Evolutionary conservation across 1,140 invertebrate species (phyloP).

Genomic region (Camponotus vicinus): DNA sequence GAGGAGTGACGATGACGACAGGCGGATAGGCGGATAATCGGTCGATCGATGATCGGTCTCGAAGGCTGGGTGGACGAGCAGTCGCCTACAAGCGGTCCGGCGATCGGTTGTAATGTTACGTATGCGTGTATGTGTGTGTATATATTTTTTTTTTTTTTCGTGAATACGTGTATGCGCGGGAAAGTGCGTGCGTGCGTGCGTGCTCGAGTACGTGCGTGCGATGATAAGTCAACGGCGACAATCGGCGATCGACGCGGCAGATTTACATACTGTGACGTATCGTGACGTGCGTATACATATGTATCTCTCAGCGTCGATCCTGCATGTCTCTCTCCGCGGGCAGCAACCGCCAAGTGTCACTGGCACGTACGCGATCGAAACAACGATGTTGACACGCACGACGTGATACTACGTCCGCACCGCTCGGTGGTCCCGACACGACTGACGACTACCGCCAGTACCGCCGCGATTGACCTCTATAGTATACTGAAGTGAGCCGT

Average conservation of each 20-base stretch:
- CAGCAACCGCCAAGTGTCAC: conserved; percentile 45
- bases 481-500: too few relatives aligned
- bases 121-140: background rate
- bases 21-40: background rate
- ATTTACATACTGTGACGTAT: background rate
- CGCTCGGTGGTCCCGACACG: conserved; percentile 69
- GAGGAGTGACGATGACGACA: background rate
- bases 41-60: conserved; percentile 8
- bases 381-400: conserved; percentile 27
- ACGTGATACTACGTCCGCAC: conserved; percentile 34
- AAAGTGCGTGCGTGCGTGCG: background rate
- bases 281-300: background rate
- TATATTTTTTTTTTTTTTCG: conserved; percentile 18
- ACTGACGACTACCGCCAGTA: conserved; percentile 54
- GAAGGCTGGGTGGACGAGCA: too few relatives aligned
- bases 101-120: conserved; percentile 5
- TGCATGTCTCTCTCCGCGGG: background rate
- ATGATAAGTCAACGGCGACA: background rate
- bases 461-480: background rate
- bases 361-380: conserved; percentile 60
- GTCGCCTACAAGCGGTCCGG: background rate
- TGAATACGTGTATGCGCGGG: conserved; percentile 48
- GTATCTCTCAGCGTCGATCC: conserved; percentile 13
- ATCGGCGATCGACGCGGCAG: conserved; percentile 10
- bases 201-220: background rate